Evolutionary conservation across 2,797 vertebrate species (phyloP).

Genomic region (Tenualosa thibaudeaui): DNA sequence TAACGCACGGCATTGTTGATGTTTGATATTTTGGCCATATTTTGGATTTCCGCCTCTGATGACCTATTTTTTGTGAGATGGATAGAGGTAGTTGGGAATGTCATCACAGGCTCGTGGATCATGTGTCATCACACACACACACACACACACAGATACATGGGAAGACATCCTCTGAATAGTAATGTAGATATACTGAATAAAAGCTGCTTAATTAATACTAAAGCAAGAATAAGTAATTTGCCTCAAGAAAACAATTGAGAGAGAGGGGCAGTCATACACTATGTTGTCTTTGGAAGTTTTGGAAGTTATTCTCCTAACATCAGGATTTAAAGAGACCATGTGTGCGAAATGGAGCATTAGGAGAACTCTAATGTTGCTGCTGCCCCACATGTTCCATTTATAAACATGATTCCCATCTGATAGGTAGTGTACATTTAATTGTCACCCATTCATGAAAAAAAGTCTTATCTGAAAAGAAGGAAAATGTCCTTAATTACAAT

Average conservation of each 20-base stretch:
- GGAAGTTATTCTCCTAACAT: background rate
- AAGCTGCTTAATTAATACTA: background rate
- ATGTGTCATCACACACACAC: background rate
- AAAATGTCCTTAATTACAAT: no score
- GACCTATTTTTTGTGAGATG: slow-evolving; percentile 32
- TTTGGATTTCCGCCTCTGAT: slow-evolving; percentile 34
- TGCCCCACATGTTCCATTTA: no score
- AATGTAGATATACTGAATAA: background rate
- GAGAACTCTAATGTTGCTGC: no score
- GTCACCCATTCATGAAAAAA: no score
- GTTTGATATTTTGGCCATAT: slow-evolving; percentile 49
- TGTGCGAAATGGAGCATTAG: background rate
- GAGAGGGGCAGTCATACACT: background rate
- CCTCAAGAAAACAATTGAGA: background rate
- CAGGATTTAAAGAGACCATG: background rate
- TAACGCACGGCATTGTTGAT: slow-evolving; percentile 51
- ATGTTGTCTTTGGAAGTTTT: background rate
- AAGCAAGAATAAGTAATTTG: background rate
- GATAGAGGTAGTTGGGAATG: background rate
- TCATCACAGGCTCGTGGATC: background rate
- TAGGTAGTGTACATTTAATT: no score
- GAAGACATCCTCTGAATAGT: background rate
- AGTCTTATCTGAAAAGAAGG: no score
- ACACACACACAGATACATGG: background rate
- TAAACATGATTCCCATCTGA: no score